phyloP scores from a whole-genome alignment of 2,113 vertebrate genomes.

The Ovis canadensis region DNA sequence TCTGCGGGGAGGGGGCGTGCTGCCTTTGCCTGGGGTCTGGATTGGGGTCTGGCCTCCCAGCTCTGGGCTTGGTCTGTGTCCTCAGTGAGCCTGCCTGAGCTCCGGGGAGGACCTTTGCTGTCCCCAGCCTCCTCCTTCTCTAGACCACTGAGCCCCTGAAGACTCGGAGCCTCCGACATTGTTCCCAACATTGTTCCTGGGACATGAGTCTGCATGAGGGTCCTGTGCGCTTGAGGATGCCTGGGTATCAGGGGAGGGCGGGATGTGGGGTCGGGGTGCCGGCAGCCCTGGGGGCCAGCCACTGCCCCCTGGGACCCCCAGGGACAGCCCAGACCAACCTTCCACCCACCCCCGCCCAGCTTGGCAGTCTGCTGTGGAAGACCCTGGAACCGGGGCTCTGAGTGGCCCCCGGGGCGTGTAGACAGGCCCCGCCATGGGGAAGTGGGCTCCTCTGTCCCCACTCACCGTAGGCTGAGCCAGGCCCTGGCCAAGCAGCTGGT shows the following conservation, averaged over 20 bases:
- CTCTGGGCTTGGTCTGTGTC: background rate
- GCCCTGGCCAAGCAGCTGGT: background rate
- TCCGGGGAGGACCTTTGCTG: background rate
- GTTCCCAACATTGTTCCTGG: too few species aligned
- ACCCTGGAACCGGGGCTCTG: background rate
- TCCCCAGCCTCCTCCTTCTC: background rate
- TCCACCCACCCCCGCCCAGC: background rate
- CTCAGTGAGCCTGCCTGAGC: background rate
- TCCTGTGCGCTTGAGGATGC: background rate
- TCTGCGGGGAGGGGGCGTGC: background rate
- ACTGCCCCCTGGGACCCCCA: background rate
- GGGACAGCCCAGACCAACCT: background rate
- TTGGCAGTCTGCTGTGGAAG: background rate
- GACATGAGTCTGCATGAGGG: background rate
- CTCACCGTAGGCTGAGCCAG: background rate
- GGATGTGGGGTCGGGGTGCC: background rate
- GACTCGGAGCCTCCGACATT: background rate
- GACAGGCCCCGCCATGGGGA: background rate
- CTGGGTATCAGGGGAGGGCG: accelerated
- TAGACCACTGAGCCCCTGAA: background rate
- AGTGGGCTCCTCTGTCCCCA: background rate
- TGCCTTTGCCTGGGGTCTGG: background rate
- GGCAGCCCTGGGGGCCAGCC: background rate
- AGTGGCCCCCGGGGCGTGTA: background rate
- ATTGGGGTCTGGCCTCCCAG: background rate